Evolutionary conservation across 2,797 vertebrate species (phyloP).

Genomic region (Pangasius krempfi): DNA sequence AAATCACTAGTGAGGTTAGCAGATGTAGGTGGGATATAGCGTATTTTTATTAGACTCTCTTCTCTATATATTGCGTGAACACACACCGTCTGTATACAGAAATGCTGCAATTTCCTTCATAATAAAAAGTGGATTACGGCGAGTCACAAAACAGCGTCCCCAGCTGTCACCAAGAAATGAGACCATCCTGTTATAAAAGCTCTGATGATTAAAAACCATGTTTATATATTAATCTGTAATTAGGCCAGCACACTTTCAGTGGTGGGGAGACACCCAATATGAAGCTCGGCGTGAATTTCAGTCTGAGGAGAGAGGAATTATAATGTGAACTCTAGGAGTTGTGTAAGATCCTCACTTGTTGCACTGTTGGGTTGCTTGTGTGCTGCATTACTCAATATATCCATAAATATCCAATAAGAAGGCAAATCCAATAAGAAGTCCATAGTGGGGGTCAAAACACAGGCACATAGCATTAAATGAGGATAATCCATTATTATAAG

Average conservation of each 20-base stretch:
- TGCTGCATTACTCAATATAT: not conserved
- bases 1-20: slow-evolving; percentile 28
- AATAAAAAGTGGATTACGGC: slow-evolving; percentile 99
- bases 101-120: slow-evolving; percentile 92
- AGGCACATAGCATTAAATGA: not conserved
- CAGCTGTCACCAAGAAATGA: slow-evolving; percentile 97
- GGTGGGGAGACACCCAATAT: slow-evolving; percentile 41
- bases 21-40: slow-evolving; percentile 44
- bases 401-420: not conserved
- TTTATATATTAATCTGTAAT: slow-evolving; percentile 82
- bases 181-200: slow-evolving; percentile 83
- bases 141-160: slow-evolving; percentile 91
- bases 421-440: not conserved
- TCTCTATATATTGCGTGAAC: slow-evolving; percentile 26
- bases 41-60: slow-evolving; percentile 48
- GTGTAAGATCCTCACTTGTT: slow-evolving; percentile 1
- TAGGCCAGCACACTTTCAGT: slow-evolving; percentile 58
- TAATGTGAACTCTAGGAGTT: slow-evolving; percentile 11
- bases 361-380: not conserved
- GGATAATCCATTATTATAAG: not conserved
- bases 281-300: slow-evolving; percentile 19
- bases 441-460: not conserved
- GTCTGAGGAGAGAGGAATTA: not conserved
- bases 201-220: slow-evolving; percentile 85
- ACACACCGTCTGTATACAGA: slow-evolving; percentile 80